These are phyloP conservation scores for Anagrus nilaparvatae DNA, from an alignment of 1,140 invertebrate genomes.

Conservation along the genomic window DNA sequence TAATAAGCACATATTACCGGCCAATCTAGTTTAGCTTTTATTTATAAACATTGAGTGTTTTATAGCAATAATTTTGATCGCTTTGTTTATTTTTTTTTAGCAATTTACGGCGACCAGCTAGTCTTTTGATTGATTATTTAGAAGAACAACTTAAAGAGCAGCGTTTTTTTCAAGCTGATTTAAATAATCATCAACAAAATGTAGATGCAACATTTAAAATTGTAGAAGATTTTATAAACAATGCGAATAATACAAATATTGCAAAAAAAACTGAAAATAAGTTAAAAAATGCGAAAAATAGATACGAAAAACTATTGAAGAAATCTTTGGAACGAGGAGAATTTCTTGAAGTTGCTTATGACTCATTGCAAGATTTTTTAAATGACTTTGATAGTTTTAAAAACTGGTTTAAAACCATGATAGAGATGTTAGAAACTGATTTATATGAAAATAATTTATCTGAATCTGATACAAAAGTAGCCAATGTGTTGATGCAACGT, in stretches of 20 bases:
- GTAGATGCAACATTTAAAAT: conserved; percentile 71
- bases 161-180: conserved; percentile 66
- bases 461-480: conserved; percentile 54
- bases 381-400: conserved; percentile 58
- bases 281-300: conserved; percentile 68
- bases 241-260: conserved; percentile 72
- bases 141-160: conserved; percentile 83
- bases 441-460: too few relatives aligned
- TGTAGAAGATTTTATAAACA: conserved; percentile 69
- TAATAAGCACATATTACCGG: too few relatives aligned
- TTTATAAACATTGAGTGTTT: too few relatives aligned
- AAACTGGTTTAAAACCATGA: conserved; percentile 58
- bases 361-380: conserved; percentile 61
- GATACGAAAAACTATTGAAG: conserved; percentile 78
- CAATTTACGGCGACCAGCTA: conserved; percentile 67
- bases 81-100: conserved; percentile 30
- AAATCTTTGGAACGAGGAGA: conserved; percentile 67
- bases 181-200: conserved; percentile 74
- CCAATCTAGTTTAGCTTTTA: too few relatives aligned
- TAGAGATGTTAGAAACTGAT: conserved; percentile 65
- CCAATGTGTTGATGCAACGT: conserved; percentile 40
- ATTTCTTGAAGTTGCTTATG: conserved; percentile 71
- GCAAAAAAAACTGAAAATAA: conserved; percentile 85
- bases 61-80: too few relatives aligned
- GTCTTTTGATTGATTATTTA: conserved; percentile 76